A percentile compares a stretch with the other conserved stretches of the same genome.
These are phyloP conservation scores for Petrolisthes manimaculis DNA, from an alignment of 2,888 invertebrate genomes.

Conservation along the genomic window DNA sequence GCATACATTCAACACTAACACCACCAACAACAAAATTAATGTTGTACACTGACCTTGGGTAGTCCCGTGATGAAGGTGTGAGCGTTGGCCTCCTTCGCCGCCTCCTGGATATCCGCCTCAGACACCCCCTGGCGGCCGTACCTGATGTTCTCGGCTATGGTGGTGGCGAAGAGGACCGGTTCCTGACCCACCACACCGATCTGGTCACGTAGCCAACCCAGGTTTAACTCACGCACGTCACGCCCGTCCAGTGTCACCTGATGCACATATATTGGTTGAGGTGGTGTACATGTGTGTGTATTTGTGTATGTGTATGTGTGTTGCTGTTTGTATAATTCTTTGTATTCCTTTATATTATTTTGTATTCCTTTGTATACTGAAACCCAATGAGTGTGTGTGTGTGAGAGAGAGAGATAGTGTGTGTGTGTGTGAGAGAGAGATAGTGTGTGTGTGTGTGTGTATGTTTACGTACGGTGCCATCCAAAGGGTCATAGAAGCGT, in stretches of 20 bases:
- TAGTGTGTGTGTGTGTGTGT: no score
- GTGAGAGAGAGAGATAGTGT: conserved; percentile 31
- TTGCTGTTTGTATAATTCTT: background rate
- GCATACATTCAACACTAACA: background rate
- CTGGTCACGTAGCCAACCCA: conserved; percentile 79
- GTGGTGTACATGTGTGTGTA: no score
- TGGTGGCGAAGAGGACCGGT: conserved; percentile 88
- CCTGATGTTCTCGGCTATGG: conserved; percentile 90
- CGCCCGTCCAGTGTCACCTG: conserved; percentile 75
- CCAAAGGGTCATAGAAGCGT: conserved; percentile 72
- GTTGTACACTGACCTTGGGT: conserved; percentile 74
- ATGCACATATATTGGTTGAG: no score
- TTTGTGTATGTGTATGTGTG: no score
- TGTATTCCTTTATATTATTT: background rate
- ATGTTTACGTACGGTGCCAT: conserved; percentile 76
- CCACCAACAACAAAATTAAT: background rate
- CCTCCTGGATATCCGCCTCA: conserved; percentile 78
- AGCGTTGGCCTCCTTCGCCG: conserved; percentile 82
- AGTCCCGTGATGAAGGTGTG: conserved; percentile 82
- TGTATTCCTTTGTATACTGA: background rate
- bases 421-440: conserved; percentile 40
- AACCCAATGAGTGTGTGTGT: no score
- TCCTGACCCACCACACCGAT: conserved; percentile 94
- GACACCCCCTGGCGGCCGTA: conserved; percentile 77
- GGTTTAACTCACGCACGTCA: conserved; percentile 78